These are phyloP conservation scores for Pimephales promelas DNA, from an alignment of 2,113 vertebrate genomes.

Conservation along the genomic window DNA sequence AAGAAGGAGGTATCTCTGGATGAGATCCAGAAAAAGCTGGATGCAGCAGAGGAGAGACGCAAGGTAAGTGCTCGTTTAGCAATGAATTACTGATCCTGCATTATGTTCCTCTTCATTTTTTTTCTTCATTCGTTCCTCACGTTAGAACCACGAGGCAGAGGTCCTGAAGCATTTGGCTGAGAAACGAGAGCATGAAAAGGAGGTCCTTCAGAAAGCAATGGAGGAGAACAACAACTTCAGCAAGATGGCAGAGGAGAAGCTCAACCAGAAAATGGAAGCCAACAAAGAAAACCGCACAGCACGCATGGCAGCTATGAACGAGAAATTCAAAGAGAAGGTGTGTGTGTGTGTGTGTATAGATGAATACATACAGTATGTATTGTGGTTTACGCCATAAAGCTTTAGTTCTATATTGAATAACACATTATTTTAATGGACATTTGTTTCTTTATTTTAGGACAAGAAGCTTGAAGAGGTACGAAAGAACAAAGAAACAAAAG, in stretches of 20 bases:
- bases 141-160: slow-evolving; percentile 89
- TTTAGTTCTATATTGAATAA: background rate
- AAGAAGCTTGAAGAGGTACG: slow-evolving; percentile 93
- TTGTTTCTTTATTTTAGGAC: slow-evolving; percentile 76
- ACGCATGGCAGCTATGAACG: slow-evolving; percentile 89
- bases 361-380: background rate
- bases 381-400: background rate
- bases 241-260: slow-evolving; percentile 92
- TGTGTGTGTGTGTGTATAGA: background rate
- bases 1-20: slow-evolving; percentile 93
- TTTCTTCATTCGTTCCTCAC: background rate
- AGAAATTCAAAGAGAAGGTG: slow-evolving; percentile 95
- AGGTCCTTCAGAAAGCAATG: slow-evolving; percentile 92
- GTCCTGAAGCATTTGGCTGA: slow-evolving; percentile 92
- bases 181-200: slow-evolving; percentile 93
- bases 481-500: slow-evolving; percentile 94
- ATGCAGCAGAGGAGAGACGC: slow-evolving; percentile 93
- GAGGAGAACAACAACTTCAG: slow-evolving; percentile 95
- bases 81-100: background rate
- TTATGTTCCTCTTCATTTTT: background rate
- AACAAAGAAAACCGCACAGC: slow-evolving; percentile 94
- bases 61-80: slow-evolving; percentile 78
- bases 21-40: slow-evolving; percentile 93
- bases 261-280: slow-evolving; percentile 95
- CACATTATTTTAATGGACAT: background rate